These are phyloP conservation scores for Eremophila alpestris DNA, from an alignment of 2,797 vertebrate genomes.

Conservation along the genomic window DNA sequence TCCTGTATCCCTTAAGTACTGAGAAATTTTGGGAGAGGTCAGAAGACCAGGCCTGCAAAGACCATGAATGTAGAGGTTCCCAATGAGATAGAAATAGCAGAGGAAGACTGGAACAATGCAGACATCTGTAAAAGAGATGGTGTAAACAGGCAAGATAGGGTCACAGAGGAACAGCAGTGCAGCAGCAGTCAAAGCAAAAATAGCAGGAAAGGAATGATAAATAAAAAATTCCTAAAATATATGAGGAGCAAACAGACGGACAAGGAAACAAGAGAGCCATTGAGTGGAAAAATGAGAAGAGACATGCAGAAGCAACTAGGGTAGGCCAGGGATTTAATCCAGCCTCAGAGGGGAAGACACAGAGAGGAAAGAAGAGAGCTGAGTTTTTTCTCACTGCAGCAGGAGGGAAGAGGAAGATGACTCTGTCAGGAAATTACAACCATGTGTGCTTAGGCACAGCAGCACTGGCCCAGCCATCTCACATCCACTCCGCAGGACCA, in stretches of 20 bases:
- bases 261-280: slow-evolving; percentile 35
- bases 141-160: background rate
- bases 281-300: slow-evolving; percentile 19
- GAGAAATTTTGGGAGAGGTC: background rate
- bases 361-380: background rate
- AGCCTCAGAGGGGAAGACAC: background rate
- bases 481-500: background rate
- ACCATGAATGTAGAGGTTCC: background rate
- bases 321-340: background rate
- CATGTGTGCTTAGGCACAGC: background rate
- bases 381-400: background rate
- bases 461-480: background rate
- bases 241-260: slow-evolving; percentile 37
- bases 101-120: background rate
- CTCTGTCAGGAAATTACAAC: background rate
- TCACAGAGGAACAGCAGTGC: background rate
- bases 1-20: background rate
- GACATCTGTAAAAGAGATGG: background rate
- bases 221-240: slow-evolving; percentile 63
- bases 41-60: background rate
- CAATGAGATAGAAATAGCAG: slow-evolving; percentile 17
- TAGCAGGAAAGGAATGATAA: slow-evolving; percentile 63
- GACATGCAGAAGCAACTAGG: background rate
- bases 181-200: slow-evolving; percentile 44
- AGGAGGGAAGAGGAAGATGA: background rate